Evolutionary conservation across 2,888 invertebrate genomes (phyloP).

Genomic region (Dromius quadrimaculatus): DNA sequence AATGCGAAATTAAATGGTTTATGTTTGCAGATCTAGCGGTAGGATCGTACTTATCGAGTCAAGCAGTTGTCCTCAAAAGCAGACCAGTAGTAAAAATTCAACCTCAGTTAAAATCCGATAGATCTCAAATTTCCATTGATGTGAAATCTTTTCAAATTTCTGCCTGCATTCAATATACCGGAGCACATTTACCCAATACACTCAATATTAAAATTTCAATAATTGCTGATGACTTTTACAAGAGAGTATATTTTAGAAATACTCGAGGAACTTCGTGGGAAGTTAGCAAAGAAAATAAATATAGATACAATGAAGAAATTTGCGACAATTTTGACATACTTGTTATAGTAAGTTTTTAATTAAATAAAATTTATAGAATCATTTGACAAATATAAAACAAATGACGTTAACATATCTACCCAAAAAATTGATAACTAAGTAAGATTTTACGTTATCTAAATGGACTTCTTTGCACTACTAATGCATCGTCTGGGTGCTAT

Average conservation of each 20-base stretch:
- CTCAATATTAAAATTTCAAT: conserved; percentile 18
- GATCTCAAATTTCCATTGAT: conserved; percentile 9
- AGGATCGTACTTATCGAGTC: conserved; percentile 34
- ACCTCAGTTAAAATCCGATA: conserved; percentile 1
- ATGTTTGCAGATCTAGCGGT: conserved; percentile 39
- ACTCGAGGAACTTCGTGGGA: conserved; percentile 19
- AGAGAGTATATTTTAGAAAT: conserved; percentile 21
- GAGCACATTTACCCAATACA: conserved; percentile 10
- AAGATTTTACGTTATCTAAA: too few species aligned
- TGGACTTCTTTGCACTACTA: too few species aligned
- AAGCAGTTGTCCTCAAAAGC: conserved; percentile 35
- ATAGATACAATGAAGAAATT: conserved; percentile 6
- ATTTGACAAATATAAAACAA: background rate
- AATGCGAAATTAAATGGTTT: too few species aligned
- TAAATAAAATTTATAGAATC: background rate
- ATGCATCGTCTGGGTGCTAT: too few species aligned
- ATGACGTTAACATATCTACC: too few species aligned
- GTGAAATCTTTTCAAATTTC: conserved; percentile 11
- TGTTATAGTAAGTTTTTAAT: conserved; percentile 14
- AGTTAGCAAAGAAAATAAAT: conserved; percentile 20
- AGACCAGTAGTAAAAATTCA: conserved; percentile 16
- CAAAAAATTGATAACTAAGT: too few species aligned
- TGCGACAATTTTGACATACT: conserved; percentile 22
- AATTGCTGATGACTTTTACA: conserved; percentile 35
- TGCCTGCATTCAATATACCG: conserved; percentile 19